Evolutionary conservation across 2,888 invertebrate genomes (phyloP).

Genomic region (Mongoloraphidia duomilia): DNA sequence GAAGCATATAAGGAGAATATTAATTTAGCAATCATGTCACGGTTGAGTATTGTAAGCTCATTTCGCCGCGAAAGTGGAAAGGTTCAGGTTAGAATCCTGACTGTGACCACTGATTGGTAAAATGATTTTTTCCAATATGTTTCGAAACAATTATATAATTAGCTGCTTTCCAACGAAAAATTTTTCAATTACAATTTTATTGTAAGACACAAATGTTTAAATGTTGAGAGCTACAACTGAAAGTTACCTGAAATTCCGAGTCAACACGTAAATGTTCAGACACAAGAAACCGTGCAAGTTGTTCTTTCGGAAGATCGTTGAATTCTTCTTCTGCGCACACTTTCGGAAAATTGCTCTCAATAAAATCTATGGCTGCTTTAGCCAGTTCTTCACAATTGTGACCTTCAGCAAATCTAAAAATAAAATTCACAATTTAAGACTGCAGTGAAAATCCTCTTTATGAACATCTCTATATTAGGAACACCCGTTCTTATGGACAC

Average conservation of each 20-base stretch:
- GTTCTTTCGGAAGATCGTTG: constrained; percentile 63
- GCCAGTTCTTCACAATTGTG: constrained; percentile 70
- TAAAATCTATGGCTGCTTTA: constrained; percentile 63
- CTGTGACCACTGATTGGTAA: too few relatives aligned
- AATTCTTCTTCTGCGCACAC: constrained; percentile 74
- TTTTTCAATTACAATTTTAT: constrained; percentile 1
- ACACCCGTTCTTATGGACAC: neutral
- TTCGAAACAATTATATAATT: too few relatives aligned
- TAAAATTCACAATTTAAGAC: neutral
- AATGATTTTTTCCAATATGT: too few relatives aligned
- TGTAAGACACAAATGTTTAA: neutral
- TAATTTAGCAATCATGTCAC: too few relatives aligned
- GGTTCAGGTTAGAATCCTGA: too few relatives aligned
- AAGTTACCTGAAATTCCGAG: constrained; percentile 66
- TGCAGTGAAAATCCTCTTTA: neutral
- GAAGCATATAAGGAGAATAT: too few relatives aligned
- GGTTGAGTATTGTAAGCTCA: too few relatives aligned
- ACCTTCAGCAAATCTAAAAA: constrained; percentile 64
- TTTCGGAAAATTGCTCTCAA: constrained; percentile 72
- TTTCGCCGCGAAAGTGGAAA: too few relatives aligned
- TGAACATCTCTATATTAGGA: neutral
- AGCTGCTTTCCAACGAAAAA: too few relatives aligned
- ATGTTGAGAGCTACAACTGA: neutral
- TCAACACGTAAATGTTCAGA: constrained; percentile 81
- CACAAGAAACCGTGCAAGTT: constrained; percentile 60